These are phyloP conservation scores for Metridium senile DNA, from an alignment of 92 coral and sea anemone genomes.

Conservation along the genomic window DNA sequence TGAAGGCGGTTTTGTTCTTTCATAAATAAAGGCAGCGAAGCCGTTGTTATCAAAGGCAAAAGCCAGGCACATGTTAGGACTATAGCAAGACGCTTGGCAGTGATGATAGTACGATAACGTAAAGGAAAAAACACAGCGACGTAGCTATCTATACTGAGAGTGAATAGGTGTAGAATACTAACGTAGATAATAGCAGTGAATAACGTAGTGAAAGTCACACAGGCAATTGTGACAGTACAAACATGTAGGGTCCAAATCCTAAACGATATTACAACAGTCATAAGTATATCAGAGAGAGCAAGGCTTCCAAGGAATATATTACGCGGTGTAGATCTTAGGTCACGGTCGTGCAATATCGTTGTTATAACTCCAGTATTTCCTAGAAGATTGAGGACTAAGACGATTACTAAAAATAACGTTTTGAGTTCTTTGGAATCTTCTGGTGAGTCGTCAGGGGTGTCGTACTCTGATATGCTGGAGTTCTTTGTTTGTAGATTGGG, in stretches of 20 bases:
- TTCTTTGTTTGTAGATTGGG: background rate
- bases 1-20: background rate
- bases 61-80: slow-evolving; percentile 41
- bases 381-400: slow-evolving; percentile 37
- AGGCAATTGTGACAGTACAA: slow-evolving; percentile 14
- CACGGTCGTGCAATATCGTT: slow-evolving; percentile 48
- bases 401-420: slow-evolving; percentile 9
- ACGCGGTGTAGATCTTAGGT: slow-evolving; percentile 43
- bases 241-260: slow-evolving; percentile 25
- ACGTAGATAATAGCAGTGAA: slow-evolving; percentile 44
- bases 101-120: slow-evolving; percentile 48
- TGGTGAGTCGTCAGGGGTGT: background rate
- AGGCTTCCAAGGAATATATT: slow-evolving; percentile 52
- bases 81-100: slow-evolving; percentile 23
- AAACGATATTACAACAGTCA: slow-evolving; percentile 30
- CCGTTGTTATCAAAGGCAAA: slow-evolving; percentile 30
- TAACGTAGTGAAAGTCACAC: slow-evolving; percentile 36
- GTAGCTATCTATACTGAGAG: slow-evolving; percentile 59
- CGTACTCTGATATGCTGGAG: background rate
- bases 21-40: slow-evolving; percentile 19
- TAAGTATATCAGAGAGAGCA: slow-evolving; percentile 47
- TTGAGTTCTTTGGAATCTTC: background rate
- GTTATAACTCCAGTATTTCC: slow-evolving; percentile 47
- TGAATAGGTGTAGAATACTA: slow-evolving; percentile 57
- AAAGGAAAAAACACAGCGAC: slow-evolving; percentile 70